Base-by-base conservation (phyloP, 2,113 vertebrate genomes). In the Salvelinus namaycush region DNA sequence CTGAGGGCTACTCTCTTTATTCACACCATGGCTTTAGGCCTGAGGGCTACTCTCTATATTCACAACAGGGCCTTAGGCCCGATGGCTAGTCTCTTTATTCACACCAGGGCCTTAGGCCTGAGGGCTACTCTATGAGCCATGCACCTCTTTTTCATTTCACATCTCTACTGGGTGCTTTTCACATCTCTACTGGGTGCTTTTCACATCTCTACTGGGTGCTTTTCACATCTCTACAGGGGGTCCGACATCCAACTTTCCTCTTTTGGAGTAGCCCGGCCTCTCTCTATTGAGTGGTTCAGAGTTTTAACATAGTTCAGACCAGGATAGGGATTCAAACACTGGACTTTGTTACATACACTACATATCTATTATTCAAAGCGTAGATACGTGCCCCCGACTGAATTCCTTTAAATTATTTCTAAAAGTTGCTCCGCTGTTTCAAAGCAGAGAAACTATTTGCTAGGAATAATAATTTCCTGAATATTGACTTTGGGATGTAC, bases 341-440 rank as follows among this genome's bases (percentile, higher is more conserved):
- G 71, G 69, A 73, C 79, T 82, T 65, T 57, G 73, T 60, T 34
- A 77, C 48, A 3, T 18, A 48, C 54, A 22, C 78, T 72, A 73
- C 62, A 26, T 44, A 80, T 77, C 65, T 49, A 83, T 83, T 80
- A 82, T 76, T 79, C 70, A 80, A 44, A 44, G 39, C 39, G 9
- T 44, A 44, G 68, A 39, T 51, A 51, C n/a, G 31, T 76, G 72
- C 44, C 26, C 57, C 39, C 70, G 60, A 54, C 51, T 54, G 14
- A 74, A 76, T 75, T 74, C 59, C 68, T 78, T 44, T 54, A 62
- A 66, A 77, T 73, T 78, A 11, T 66, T 66, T 64, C 7, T 54
- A 68, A 70, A n/a, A 26, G 20, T 20, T 67, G 27, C 59, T 68
- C 29, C 18, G 12, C 68, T 14, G 16, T 76, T 79, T 76, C 75